Base-by-base conservation (phyloP, 2,113 vertebrate species). In the Alouatta palliata region DNA sequence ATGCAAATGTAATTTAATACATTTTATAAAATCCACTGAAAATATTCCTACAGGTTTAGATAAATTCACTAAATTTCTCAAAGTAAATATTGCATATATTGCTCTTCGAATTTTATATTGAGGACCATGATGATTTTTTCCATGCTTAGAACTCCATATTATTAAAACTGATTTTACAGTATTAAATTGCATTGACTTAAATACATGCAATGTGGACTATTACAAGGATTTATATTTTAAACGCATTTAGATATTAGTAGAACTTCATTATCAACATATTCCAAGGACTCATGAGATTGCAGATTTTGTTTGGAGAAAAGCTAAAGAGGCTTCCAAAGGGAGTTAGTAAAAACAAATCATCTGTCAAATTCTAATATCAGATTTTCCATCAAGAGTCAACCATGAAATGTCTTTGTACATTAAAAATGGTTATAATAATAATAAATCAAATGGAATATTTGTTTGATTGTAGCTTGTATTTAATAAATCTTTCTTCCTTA, bases 191-290 rank as follows among this genome's bases (percentile, higher is more conserved):
- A 56, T 43, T 88, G 64, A 79, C 70, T 80, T 86, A 90, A 76
- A 92, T 13, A 54, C 12, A 37, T 94, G 5, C 25, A 73, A 47
- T 30, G 4, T 84, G 19, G 8, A 76, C 5, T 80, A 20, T 54
- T 87, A 40, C 54, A 96, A 94, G 94, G 25, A 3, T 94, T 97
- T 95, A 80, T 95, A 8, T 90, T 81, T 16, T 91, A 87, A 96
- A 98, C 95, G 70, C 20, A 92, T 97, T 98, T 96, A 95, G 84
- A 40, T 52, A 94, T 97, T 95, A 89, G 81, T 92, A 97, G 27
- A 91, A 77, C 8, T 91, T 97, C 56, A 91, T 0, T 91, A 96
- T 61, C 30, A 96, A 64, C 0, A 10, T 56, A 95, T 94, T 90
- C 56, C 49, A 95, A 80, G 27, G 12, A 79, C 10, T 85, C 77